Conservation (phyloP, 2,888 invertebrate genomes). For the Raillietiella orientalis region DNA sequence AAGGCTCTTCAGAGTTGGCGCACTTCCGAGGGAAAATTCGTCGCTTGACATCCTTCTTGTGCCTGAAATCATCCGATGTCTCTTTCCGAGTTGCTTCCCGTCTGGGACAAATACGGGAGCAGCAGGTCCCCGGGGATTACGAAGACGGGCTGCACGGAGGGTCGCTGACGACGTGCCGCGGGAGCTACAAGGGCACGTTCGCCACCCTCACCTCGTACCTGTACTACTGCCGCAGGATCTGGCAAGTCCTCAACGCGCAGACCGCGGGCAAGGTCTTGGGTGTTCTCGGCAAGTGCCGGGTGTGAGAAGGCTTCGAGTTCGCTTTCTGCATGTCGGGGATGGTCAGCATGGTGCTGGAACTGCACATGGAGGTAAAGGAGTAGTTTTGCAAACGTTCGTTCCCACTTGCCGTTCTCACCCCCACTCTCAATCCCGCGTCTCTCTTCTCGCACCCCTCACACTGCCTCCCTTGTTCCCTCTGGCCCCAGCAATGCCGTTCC, state of each 20-base stretch:
- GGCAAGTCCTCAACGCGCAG: slow-evolving; percentile 22
- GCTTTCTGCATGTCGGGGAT: slow-evolving; percentile 36
- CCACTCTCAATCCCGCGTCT: too few species aligned
- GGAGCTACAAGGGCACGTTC: slow-evolving; percentile 18
- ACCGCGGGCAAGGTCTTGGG: slow-evolving; percentile 20
- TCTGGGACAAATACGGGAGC: too few species aligned
- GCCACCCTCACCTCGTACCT: slow-evolving; percentile 32
- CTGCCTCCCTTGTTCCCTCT: too few species aligned
- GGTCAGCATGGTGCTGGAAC: slow-evolving; percentile 32
- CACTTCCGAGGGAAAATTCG: too few species aligned
- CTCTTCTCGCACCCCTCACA: too few species aligned
- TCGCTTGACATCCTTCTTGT: too few species aligned
- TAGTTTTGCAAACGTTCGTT: too few species aligned
- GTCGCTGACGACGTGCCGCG: slow-evolving; percentile 13
- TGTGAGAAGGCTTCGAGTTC: slow-evolving; percentile 40
- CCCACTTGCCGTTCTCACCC: too few species aligned
- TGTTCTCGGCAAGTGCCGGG: slow-evolving; percentile 21
- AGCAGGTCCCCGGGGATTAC: slow-evolving; percentile 25
- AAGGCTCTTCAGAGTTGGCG: too few species aligned
- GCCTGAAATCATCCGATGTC: too few species aligned
- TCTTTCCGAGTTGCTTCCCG: too few species aligned
- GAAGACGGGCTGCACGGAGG: slow-evolving; percentile 7
- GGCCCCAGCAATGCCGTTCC: too few species aligned
- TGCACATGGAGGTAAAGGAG: slow-evolving; percentile 24
- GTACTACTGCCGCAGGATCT: slow-evolving; percentile 35